Evolutionary conservation across 1,140 invertebrate species (phyloP).

Genomic region (Dendroctonus valens): DNA sequence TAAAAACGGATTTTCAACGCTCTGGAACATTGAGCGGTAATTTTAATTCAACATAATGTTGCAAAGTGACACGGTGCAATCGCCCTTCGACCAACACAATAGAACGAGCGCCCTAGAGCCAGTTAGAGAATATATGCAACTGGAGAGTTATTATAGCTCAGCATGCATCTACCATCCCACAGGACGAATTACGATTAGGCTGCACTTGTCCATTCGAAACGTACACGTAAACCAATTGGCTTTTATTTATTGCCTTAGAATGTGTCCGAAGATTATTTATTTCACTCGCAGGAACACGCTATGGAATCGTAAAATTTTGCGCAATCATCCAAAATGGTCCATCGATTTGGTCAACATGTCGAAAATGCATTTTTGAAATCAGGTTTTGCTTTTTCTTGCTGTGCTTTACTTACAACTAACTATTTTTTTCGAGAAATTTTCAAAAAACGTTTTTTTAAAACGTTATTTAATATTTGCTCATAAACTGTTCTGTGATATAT

Average conservation of each 20-base stretch:
- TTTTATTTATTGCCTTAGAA: conserved; percentile 29
- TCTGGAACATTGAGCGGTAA: too few relatives aligned
- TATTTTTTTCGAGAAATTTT: too few relatives aligned
- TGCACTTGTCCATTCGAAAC: conserved; percentile 35
- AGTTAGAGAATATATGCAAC: conserved; percentile 22
- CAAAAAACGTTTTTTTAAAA: too few relatives aligned
- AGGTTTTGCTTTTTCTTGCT: too few relatives aligned
- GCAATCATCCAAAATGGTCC: too few relatives aligned
- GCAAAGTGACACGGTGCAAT: neutral
- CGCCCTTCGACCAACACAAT: conserved; percentile 19
- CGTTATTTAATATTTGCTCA: too few relatives aligned
- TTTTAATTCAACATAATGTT: too few relatives aligned
- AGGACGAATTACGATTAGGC: conserved; percentile 35
- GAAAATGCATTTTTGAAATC: too few relatives aligned
- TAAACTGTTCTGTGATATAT: too few relatives aligned
- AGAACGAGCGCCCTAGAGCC: conserved; percentile 11
- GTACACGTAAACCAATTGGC: conserved; percentile 34
- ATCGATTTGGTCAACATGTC: neutral
- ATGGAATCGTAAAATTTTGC: too few relatives aligned
- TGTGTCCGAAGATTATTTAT: conserved; percentile 26
- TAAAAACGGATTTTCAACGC: too few relatives aligned
- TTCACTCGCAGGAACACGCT: conserved; percentile 6
- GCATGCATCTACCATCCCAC: conserved; percentile 29
- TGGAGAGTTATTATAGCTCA: conserved; percentile 33
- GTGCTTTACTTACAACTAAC: too few relatives aligned